Evolutionary conservation across 2,797 vertebrate species (phyloP).

Genomic region (Craterocephalus amniculus): DNA sequence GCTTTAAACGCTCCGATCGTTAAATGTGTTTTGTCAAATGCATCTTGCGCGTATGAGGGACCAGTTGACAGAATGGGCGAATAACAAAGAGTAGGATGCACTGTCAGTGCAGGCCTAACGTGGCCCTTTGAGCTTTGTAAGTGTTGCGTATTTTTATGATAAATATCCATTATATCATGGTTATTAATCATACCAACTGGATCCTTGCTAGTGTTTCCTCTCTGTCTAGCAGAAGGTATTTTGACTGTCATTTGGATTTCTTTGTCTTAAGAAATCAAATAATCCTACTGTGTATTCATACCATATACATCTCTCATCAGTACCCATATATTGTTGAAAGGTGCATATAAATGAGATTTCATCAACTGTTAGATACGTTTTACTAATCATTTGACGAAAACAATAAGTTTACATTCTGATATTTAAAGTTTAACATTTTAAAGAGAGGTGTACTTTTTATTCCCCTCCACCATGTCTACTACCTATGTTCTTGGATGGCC

Average conservation of each 20-base stretch:
- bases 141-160: constrained; percentile 84
- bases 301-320: constrained; percentile 7
- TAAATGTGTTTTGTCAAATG: constrained; percentile 29
- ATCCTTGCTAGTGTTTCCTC: not conserved
- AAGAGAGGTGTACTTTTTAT: too few species aligned
- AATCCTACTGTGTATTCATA: constrained; percentile 1
- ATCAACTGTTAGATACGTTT: not conserved
- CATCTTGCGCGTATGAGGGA: constrained; percentile 38
- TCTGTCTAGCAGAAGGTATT: not conserved
- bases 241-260: not conserved
- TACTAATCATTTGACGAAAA: not conserved
- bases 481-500: not conserved
- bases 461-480: too few species aligned
- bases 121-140: constrained; percentile 82
- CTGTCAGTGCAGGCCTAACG: constrained; percentile 83
- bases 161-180: constrained; percentile 53
- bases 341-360: not conserved
- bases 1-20: constrained; percentile 26
- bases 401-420: not conserved
- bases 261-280: constrained; percentile 35
- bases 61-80: constrained; percentile 72
- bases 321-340: constrained; percentile 15
- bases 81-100: constrained; percentile 82
- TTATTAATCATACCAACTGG: constrained; percentile 9
- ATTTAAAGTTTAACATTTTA: not conserved